A percentile compares a stretch with the other conserved stretches of the same genome.
These are phyloP conservation scores for Argynnis bischoffii DNA, from an alignment of 2,888 invertebrate species.

Conservation along the genomic window DNA sequence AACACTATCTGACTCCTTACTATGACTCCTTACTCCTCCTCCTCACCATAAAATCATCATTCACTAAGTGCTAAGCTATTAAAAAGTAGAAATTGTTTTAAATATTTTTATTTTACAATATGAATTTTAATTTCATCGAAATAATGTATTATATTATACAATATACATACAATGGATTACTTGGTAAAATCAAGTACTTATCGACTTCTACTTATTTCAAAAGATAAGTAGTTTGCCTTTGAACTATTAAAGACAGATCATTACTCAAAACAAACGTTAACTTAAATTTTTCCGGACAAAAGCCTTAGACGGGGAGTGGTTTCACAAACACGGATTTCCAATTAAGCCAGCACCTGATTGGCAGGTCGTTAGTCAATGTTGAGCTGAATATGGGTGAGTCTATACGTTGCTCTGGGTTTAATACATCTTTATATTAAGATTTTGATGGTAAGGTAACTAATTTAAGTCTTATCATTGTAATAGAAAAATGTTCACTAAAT, in stretches of 20 bases:
- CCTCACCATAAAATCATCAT: too few relatives aligned
- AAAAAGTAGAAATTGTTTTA: too few relatives aligned
- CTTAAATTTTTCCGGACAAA: slow-evolving; percentile 78
- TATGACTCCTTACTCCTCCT: too few relatives aligned
- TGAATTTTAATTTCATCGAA: not conserved
- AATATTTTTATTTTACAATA: not conserved
- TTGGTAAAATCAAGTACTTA: not conserved
- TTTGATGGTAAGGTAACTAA: slow-evolving; percentile 7
- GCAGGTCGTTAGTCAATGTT: slow-evolving; percentile 81
- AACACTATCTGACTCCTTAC: too few relatives aligned
- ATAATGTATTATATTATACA: not conserved
- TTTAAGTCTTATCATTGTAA: slow-evolving; percentile 1
- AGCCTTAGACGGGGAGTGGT: slow-evolving; percentile 69
- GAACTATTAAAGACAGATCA: slow-evolving; percentile 24
- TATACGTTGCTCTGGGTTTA: slow-evolving; percentile 40
- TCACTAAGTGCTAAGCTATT: too few relatives aligned
- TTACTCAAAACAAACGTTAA: slow-evolving; percentile 45
- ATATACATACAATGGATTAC: not conserved
- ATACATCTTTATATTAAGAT: slow-evolving; percentile 21
- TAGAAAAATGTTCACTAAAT: too few relatives aligned
- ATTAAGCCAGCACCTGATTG: slow-evolving; percentile 81
- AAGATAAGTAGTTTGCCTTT: not conserved
- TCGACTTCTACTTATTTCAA: slow-evolving; percentile 3
- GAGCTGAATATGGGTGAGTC: slow-evolving; percentile 69
- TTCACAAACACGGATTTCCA: slow-evolving; percentile 81